A percentile compares a stretch with the other conserved stretches of the same genome.
These are phyloP conservation scores for Sebastes alutus DNA, from an alignment of 2,797 vertebrate species.

Conservation along the genomic window DNA sequence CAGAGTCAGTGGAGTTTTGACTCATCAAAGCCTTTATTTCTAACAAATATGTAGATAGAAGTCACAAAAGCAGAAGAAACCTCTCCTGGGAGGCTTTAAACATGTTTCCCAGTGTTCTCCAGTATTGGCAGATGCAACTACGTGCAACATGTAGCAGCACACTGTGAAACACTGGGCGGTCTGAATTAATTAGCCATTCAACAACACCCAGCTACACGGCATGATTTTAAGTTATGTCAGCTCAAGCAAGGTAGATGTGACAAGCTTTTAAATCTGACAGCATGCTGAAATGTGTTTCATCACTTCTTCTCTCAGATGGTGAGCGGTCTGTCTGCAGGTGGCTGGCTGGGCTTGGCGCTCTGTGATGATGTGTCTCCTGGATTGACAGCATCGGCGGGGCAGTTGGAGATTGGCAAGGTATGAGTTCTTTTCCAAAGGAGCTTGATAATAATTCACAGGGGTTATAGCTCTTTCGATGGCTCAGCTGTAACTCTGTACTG, in stretches of 20 bases:
- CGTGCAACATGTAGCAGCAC: conserved; percentile 2
- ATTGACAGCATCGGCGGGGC: neutral
- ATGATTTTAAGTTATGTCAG: neutral
- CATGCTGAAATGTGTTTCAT: conserved; percentile 19
- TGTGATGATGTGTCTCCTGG: conserved; percentile 14
- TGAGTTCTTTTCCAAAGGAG: neutral
- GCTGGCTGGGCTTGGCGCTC: neutral
- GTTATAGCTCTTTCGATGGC: neutral
- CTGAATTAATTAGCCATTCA: conserved; percentile 44
- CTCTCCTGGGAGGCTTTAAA: neutral
- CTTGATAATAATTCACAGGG: conserved; percentile 12
- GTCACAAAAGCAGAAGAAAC: neutral
- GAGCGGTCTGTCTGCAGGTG: conserved; percentile 26
- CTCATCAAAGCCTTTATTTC: conserved; percentile 2
- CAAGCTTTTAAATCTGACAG: conserved; percentile 20
- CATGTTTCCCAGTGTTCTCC: conserved; percentile 4
- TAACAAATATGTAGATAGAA: conserved; percentile 11
- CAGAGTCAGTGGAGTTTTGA: neutral
- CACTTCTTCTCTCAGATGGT: conserved; percentile 1
- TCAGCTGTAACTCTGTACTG: conserved; percentile 17
- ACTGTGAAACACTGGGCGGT: conserved; percentile 33
- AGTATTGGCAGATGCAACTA: neutral
- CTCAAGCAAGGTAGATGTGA: conserved; percentile 20
- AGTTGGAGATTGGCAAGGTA: conserved; percentile 18
- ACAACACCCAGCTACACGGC: conserved; percentile 2